A percentile compares a stretch with the other conserved stretches of the same genome.
phyloP scores from a whole-genome alignment of 2,888 invertebrate genomes.

The Cataglyphis cursor region DNA sequence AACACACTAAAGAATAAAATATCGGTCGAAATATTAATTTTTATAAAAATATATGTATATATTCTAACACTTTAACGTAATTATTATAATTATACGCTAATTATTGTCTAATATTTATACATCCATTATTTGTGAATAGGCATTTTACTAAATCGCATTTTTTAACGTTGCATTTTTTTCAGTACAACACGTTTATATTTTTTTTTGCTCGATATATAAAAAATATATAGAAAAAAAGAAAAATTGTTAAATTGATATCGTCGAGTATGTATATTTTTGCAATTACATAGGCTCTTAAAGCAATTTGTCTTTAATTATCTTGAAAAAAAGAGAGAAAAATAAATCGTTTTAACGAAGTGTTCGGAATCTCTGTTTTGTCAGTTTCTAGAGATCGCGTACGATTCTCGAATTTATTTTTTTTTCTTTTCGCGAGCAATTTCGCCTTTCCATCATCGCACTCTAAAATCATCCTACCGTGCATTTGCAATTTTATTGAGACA shows the following conservation, averaged over 20 bases:
- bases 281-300: conserved; percentile 21
- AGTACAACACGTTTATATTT: background rate
- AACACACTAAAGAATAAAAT: background rate
- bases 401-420: background rate
- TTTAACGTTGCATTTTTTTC: conserved; percentile 4
- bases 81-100: background rate
- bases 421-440: conserved; percentile 58
- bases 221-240: background rate
- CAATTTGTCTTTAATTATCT: conserved; percentile 38
- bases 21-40: background rate
- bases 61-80: background rate
- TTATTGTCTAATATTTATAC: conserved; percentile 15
- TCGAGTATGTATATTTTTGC: background rate
- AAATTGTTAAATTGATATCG: background rate
- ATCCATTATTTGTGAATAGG: conserved; percentile 5
- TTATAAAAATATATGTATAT: background rate
- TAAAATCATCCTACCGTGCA: conserved; percentile 62
- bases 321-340: conserved; percentile 3
- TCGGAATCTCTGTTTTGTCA: conserved; percentile 3
- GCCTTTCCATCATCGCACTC: conserved; percentile 36
- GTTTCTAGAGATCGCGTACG: conserved; percentile 40
- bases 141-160: background rate
- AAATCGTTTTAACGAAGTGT: conserved; percentile 13
- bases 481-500: conserved; percentile 64
- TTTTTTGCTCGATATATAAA: background rate